Evolutionary conservation across 1,140 invertebrate species (phyloP).

Genomic region (Paralvinella palmiformis): DNA sequence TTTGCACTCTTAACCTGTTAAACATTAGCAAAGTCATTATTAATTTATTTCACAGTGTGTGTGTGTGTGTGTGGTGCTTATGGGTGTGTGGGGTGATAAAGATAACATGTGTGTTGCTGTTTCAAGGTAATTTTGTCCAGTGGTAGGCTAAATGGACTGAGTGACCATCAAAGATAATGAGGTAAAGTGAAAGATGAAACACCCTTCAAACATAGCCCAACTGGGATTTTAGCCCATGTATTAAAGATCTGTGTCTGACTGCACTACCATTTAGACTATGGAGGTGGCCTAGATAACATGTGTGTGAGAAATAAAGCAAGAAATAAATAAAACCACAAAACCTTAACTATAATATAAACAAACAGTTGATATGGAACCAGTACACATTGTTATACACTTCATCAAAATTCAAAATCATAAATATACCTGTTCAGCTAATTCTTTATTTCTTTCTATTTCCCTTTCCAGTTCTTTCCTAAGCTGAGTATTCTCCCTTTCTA

Average conservation of each 20-base stretch:
- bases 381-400: no score
- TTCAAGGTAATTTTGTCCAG: neutral
- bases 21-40: neutral
- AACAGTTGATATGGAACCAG: neutral
- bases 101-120: neutral
- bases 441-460: slow-evolving; percentile 36
- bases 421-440: slow-evolving; percentile 39
- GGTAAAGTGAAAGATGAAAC: neutral
- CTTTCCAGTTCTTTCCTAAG: slow-evolving; percentile 39
- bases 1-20: slow-evolving; percentile 40
- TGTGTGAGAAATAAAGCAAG: neutral
- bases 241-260: no score
- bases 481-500: slow-evolving; percentile 45
- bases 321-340: neutral
- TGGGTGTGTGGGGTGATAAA: neutral
- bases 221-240: no score
- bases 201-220: neutral
- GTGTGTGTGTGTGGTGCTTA: neutral
- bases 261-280: no score
- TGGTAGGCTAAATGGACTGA: neutral
- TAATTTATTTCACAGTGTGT: neutral
- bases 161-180: neutral
- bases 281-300: neutral
- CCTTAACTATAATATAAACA: neutral
- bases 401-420: no score